phyloP scores from a whole-genome alignment of 2,888 invertebrate genomes.

The Lapara coniferarum region DNA sequence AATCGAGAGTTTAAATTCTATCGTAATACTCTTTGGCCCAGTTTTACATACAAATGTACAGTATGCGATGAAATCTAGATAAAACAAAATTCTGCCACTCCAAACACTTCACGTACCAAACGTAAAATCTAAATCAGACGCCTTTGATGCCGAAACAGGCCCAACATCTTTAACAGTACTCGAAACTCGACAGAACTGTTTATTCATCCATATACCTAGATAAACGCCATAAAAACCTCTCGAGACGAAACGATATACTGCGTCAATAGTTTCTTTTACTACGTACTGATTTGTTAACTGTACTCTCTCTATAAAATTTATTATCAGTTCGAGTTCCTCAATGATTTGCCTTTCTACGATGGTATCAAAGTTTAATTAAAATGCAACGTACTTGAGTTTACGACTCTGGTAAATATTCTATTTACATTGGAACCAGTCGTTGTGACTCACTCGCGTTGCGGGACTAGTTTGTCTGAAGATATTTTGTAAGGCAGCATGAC shows the following conservation, averaged over 20 bases:
- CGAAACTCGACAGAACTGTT: constrained; percentile 13
- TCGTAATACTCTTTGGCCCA: too few species aligned
- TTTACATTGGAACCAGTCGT: background rate
- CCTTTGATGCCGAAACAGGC: background rate
- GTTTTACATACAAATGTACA: too few species aligned
- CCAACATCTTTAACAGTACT: constrained; percentile 16
- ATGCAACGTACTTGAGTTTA: constrained; percentile 5
- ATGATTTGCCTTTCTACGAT: background rate
- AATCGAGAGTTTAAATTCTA: too few species aligned
- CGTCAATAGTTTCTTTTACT: constrained; percentile 13
- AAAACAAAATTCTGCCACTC: background rate
- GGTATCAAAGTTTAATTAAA: background rate
- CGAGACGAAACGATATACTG: background rate
- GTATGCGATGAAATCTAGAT: too few species aligned
- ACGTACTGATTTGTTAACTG: constrained; percentile 8
- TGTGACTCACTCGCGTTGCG: background rate
- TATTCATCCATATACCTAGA: constrained; percentile 18
- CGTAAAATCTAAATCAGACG: background rate
- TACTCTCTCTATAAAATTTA: constrained; percentile 14
- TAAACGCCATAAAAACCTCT: constrained; percentile 12
- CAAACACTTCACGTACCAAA: background rate
- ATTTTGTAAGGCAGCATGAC: background rate
- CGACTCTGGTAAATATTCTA: constrained; percentile 1
- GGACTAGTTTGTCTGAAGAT: background rate
- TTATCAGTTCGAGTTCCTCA: background rate